Conservation (phyloP, 1,140 invertebrate species). For the fruit fly (Drosophila melanogaster) region DNA sequence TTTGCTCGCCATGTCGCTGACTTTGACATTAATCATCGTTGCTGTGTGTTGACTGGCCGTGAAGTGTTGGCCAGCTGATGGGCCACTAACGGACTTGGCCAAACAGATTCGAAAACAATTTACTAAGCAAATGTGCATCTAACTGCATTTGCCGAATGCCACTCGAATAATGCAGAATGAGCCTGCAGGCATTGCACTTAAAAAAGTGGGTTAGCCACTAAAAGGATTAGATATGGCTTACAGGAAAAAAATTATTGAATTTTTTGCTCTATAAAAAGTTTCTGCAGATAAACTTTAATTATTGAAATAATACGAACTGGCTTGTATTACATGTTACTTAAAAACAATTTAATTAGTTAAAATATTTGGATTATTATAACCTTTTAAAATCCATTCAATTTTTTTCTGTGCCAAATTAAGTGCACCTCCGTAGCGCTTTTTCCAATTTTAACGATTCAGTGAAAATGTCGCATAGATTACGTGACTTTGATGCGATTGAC, state of each 20-base stretch:
- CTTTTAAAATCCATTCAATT: background rate
- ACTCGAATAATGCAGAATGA: conserved; percentile 32
- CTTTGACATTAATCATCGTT: conserved; percentile 52
- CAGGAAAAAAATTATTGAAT: too few species aligned
- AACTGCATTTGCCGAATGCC: conserved; percentile 42
- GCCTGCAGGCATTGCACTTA: conserved; percentile 16
- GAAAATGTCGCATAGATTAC: conserved; percentile 83
- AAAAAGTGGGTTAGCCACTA: background rate
- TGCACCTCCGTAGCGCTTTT: conserved; percentile 58
- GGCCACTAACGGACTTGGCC: conserved; percentile 31
- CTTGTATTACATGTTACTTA: too few species aligned
- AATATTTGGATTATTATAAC: too few species aligned
- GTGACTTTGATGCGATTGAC: conserved; percentile 82
- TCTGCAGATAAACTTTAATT: too few species aligned
- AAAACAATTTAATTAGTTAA: too few species aligned
- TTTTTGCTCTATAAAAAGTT: too few species aligned
- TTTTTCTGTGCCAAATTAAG: conserved; percentile 18
- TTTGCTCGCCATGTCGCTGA: conserved; percentile 22
- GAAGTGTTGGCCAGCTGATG: conserved; percentile 44
- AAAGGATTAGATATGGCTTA: too few species aligned
- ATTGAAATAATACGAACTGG: too few species aligned
- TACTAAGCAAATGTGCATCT: conserved; percentile 38
- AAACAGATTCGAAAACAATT: conserved; percentile 48
- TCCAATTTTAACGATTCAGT: conserved; percentile 78
- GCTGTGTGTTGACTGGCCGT: conserved; percentile 28